Evolutionary conservation across 1,140 invertebrate genomes (phyloP).

Genomic region (Mesaphorura yosii): DNA sequence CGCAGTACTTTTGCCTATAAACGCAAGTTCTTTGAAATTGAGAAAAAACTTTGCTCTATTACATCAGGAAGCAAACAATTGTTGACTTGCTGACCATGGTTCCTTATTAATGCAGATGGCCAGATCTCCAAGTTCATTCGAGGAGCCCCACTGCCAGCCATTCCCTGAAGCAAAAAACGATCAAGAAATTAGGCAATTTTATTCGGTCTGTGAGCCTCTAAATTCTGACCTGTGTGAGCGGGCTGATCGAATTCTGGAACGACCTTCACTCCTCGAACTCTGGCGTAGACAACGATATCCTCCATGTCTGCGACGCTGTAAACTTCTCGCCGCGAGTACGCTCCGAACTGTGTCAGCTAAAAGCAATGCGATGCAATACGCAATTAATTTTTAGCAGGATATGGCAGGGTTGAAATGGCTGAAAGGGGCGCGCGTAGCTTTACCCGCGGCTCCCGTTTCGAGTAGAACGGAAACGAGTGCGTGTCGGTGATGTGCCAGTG

Average conservation of each 20-base stretch:
- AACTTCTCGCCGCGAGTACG: conserved; percentile 54
- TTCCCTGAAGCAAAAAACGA: conserved; percentile 44
- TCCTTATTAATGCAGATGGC: conserved; percentile 49
- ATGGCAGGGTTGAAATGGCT: neutral
- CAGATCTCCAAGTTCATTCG: conserved; percentile 43
- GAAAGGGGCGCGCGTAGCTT: conserved; percentile 1
- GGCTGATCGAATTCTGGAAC: conserved; percentile 77
- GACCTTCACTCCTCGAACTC: conserved; percentile 59
- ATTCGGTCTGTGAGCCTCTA: neutral
- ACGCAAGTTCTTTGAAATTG: conserved; percentile 18
- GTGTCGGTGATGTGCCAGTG: conserved; percentile 86
- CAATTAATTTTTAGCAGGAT: neutral
- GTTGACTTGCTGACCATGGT: conserved; percentile 49
- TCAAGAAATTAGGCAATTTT: conserved; percentile 18
- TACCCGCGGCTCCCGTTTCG: conserved; percentile 49
- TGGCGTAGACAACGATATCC: conserved; percentile 56
- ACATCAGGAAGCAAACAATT: neutral
- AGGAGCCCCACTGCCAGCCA: conserved; percentile 64
- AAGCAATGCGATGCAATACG: neutral
- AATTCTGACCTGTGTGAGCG: conserved; percentile 58
- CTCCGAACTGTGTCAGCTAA: conserved; percentile 53
- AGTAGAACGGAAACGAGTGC: conserved; percentile 69
- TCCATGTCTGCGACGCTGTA: conserved; percentile 58
- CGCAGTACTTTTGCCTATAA: too few species aligned
- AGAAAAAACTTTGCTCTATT: neutral